Evolutionary conservation across 2,113 vertebrate genomes (phyloP), one percentile per base, ranked within the genome.

Genomic region (Ondatra zibethicus): DNA sequence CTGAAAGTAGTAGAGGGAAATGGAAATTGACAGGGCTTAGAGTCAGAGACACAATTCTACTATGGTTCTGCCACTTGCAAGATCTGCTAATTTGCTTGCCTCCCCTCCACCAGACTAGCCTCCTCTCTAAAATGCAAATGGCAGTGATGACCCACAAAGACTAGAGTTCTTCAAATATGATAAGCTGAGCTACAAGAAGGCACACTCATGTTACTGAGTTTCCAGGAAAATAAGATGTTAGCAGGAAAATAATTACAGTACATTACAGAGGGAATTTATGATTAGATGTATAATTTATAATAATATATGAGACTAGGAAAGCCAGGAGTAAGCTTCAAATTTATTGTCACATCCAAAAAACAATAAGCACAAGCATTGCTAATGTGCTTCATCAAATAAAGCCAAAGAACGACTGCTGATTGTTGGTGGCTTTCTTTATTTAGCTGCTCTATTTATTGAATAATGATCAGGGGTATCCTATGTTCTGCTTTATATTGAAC

Each of bases 1-100:
- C 39, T 4, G 6, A 97, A 96, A 96, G 63, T 73, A 96, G 10
- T 23, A 16, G 1, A 5, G 66, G 27, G 45, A 88, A 94, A 95
- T 31, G 66, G 70, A 94, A 94, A 93, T 1, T 16, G n/a, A 68
- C 50, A 65, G 50, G 50, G 27, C 1, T 47, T 17, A 23, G 90
- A 95, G 80, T 77, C 29, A 97, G 78, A 94, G 7, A 50, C 33
- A 77, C 6, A 23, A 23, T 55, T 80, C 5, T 55, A 63, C 47
- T 47, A 7, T 1, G 0, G 5, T 39, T 87, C 45, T 81, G 36
- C 3, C 50, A 50, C 11, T 76, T n/a, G 77, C 0, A 27, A 1
- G 76, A 33, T 77, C 31, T 75, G 27, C 6, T 55, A 13, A 42
- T 81, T 92, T 45, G 61, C 52, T 42, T 77, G 58, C 25, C 8